These are phyloP conservation scores for Oreohelix idahoensis DNA, from an alignment of 1,140 invertebrate species.

Conservation along the genomic window DNA sequence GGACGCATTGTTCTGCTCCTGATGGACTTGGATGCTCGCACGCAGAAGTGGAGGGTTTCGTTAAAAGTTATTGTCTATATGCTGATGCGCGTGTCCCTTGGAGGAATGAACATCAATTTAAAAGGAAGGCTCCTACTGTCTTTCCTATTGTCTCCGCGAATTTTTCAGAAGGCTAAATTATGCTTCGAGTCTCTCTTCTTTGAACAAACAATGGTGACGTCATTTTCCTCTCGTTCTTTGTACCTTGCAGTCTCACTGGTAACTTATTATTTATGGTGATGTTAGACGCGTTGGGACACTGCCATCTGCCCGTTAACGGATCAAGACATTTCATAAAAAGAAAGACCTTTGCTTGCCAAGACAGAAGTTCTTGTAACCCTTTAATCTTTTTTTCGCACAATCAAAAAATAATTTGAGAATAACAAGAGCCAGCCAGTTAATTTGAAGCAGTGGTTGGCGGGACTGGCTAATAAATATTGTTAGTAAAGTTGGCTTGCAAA, in stretches of 20 bases:
- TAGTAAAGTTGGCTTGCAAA: slow-evolving; percentile 12
- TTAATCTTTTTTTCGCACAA: slow-evolving; percentile 15
- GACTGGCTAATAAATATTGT: slow-evolving; percentile 19
- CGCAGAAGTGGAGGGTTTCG: not conserved
- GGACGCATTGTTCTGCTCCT: not conserved
- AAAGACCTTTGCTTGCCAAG: not conserved
- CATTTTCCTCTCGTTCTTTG: not conserved
- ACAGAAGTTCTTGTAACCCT: not conserved
- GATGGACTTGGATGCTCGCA: not conserved
- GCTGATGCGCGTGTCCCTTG: not conserved
- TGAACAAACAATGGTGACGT: slow-evolving; percentile 15
- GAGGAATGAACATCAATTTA: not conserved
- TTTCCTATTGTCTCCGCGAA: not conserved
- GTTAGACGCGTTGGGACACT: slow-evolving; percentile 7
- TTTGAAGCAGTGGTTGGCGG: slow-evolving; percentile 21
- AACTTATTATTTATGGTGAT: slow-evolving; percentile 25
- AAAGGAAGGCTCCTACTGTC: not conserved
- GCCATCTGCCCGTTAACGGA: slow-evolving; percentile 22
- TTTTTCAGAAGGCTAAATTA: not conserved
- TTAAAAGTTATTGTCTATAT: not conserved
- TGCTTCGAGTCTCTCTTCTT: not conserved
- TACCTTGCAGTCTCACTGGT: not conserved
- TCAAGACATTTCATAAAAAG: slow-evolving; percentile 1
- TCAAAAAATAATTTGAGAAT: slow-evolving; percentile 25
- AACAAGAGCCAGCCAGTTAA: slow-evolving; percentile 27